A percentile compares a stretch with the other conserved stretches of the same genome.
These are phyloP conservation scores for Chaetodon auriga DNA, from an alignment of 2,113 vertebrate species.

Conservation along the genomic window DNA sequence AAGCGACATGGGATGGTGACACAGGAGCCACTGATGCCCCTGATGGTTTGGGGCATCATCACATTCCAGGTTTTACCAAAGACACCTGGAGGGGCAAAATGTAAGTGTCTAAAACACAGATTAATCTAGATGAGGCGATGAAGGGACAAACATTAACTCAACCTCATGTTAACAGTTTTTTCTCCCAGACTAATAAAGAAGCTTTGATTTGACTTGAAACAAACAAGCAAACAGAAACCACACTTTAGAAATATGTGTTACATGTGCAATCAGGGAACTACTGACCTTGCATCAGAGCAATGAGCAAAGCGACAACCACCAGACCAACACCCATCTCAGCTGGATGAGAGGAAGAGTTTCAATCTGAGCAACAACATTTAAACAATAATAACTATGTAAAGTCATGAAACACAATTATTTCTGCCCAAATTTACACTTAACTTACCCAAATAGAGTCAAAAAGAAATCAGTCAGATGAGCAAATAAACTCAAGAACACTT, in stretches of 20 bases:
- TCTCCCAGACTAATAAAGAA: not conserved
- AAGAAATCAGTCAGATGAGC: not conserved
- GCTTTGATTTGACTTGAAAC: not conserved
- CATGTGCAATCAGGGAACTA: not conserved
- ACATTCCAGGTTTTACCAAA: not conserved
- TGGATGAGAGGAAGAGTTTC: not conserved
- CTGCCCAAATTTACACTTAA: no score
- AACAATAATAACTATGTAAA: not conserved
- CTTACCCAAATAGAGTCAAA: not conserved
- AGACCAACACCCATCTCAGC: conserved; percentile 33
- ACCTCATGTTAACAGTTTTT: not conserved
- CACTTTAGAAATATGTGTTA: not conserved
- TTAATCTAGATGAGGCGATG: no score
- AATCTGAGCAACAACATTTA: not conserved
- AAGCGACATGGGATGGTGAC: conserved; percentile 32
- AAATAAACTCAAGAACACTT: no score
- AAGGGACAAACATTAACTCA: not conserved
- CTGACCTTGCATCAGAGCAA: conserved; percentile 43
- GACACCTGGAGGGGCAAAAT: conserved; percentile 14
- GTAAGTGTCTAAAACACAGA: not conserved
- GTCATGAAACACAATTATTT: no score
- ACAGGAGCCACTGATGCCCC: conserved; percentile 18
- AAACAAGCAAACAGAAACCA: not conserved
- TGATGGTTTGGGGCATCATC: not conserved
- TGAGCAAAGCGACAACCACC: not conserved